Conservation (phyloP, 2,888 invertebrate genomes). For the Colletes collaris region DNA sequence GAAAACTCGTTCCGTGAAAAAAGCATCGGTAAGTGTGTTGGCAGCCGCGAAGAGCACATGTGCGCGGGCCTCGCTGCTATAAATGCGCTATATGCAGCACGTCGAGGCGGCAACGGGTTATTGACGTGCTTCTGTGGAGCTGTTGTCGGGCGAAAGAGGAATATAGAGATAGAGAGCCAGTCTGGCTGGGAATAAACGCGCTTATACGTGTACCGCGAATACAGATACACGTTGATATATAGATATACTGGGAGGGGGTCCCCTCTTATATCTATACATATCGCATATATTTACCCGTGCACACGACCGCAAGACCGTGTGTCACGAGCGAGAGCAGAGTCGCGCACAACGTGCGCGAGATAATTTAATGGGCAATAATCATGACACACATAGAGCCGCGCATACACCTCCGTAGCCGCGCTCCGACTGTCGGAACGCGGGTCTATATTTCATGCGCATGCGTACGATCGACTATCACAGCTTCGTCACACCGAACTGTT, state of each 20-base stretch:
- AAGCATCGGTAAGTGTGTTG: slow-evolving; percentile 38
- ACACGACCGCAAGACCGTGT: slow-evolving; percentile 4
- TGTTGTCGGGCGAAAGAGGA: slow-evolving; percentile 61
- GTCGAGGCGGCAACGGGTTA: slow-evolving; percentile 71
- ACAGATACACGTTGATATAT: slow-evolving; percentile 2
- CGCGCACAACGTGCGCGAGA: slow-evolving; percentile 59
- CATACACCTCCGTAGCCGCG: slow-evolving; percentile 52
- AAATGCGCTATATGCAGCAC: slow-evolving; percentile 54
- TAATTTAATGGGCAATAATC: slow-evolving; percentile 73
- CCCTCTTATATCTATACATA: background rate
- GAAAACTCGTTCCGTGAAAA: slow-evolving; percentile 48
- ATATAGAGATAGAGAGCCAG: slow-evolving; percentile 63
- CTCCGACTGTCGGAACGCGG: slow-evolving; percentile 66
- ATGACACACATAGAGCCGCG: slow-evolving; percentile 59
- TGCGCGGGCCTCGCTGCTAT: slow-evolving; percentile 48
- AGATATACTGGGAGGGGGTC: background rate
- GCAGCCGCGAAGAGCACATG: slow-evolving; percentile 34
- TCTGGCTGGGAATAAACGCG: slow-evolving; percentile 59
- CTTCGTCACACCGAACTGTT: slow-evolving; percentile 15
- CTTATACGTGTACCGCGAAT: slow-evolving; percentile 14
- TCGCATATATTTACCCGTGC: background rate
- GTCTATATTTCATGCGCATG: slow-evolving; percentile 72
- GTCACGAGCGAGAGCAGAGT: slow-evolving; percentile 44
- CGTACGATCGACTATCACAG: slow-evolving; percentile 49
- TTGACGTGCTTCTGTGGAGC: slow-evolving; percentile 67